A percentile compares a stretch with the other conserved stretches of the same genome.
phyloP scores from a whole-genome alignment of 2,113 vertebrate species.

The Crotalus helleri region DNA sequence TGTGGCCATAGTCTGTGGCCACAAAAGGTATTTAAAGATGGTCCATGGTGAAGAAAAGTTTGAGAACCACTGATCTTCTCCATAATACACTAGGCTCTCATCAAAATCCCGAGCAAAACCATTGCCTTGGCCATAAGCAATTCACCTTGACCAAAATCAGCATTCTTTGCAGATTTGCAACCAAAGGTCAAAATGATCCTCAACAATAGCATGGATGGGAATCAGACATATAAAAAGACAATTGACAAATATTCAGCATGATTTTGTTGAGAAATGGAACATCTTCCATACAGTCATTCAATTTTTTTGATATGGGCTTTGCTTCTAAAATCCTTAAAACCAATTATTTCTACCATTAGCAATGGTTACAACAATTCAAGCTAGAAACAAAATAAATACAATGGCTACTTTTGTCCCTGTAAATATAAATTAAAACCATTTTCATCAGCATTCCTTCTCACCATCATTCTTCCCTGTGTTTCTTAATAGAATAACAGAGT shows the following conservation, averaged over 20 bases:
- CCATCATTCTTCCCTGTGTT: not conserved
- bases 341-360: not conserved
- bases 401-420: not conserved
- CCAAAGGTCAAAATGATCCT: slow-evolving; percentile 11
- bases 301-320: not conserved
- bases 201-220: not conserved
- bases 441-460: not conserved
- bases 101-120: slow-evolving; percentile 26
- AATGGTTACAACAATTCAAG: not conserved
- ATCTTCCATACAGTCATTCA: not conserved
- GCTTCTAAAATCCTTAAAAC: not conserved
- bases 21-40: not conserved
- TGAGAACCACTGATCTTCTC: not conserved
- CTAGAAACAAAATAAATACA: not conserved
- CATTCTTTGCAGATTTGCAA: not conserved
- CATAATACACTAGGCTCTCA: slow-evolving; percentile 39
- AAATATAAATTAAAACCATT: not conserved
- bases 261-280: not conserved
- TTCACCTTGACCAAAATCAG: not conserved
- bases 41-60: not conserved
- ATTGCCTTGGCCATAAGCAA: slow-evolving; percentile 5
- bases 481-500: not conserved
- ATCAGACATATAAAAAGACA: slow-evolving; percentile 39
- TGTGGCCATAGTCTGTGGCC: not conserved
- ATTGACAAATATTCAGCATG: not conserved